Base-by-base conservation (phyloP, 2,888 invertebrate species). In the Phyllotreta cruciferae region DNA sequence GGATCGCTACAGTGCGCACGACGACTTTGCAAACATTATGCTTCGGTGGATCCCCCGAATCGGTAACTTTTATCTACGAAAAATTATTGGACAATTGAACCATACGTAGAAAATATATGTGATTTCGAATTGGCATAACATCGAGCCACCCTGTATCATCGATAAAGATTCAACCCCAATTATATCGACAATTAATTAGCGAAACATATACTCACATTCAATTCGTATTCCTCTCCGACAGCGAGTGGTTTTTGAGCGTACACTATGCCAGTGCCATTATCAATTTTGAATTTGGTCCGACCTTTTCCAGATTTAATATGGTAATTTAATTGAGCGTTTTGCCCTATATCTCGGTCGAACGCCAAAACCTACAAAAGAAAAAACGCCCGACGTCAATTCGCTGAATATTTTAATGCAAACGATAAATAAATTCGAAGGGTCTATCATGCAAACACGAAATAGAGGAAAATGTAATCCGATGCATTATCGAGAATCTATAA, bases 251-350 rank as follows among this genome's bases (percentile, higher is more conserved):
- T 87, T 68, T 88, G 87, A 47, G 91, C 89, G 80, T 89, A 91
- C 62, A 97, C 88, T 76, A 92, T 88, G 9, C 96, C 97, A 8
- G 91, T 91, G 71, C 83, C 83, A 13, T 90, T 88, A 82, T 94
- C 89, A 68, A 97, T 92, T 68, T 89, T 90, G 83, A 96, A 92
- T 77, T 89, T 88, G 35, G 90, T 90, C 71, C 90, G 90, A 56
- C 90, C 91, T 68, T 89, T 86, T 9, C 92, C 92, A 9, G 91
- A 89, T 79, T 89, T 90, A 53, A 90, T 88, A 74, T 90, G 88
- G 85, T 96, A 96, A 14, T 88, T 88, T 70, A 96, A 87, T 71
- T 89, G 87, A 58, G 92, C 92, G 83, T 96, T 96, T 68, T 85
- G 87, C 6, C 92, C 94, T 57, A 84, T 83, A 81, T 97, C 96